phyloP scores from a whole-genome alignment of 2,113 vertebrate species.

The Eira barbara region DNA sequence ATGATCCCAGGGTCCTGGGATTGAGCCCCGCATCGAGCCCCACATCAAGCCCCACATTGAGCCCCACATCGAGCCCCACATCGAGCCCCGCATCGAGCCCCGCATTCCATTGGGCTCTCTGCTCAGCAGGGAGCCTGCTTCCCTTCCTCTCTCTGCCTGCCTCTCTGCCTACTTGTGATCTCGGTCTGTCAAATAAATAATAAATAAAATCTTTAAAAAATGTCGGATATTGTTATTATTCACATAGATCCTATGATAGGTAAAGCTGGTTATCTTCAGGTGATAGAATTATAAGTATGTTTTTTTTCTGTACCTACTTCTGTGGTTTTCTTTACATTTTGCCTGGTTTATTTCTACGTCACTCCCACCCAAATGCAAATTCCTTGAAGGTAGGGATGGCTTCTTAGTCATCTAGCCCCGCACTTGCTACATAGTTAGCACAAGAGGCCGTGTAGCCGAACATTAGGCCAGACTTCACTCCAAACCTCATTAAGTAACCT shows the following conservation, averaged over 20 bases:
- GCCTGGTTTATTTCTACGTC: background rate
- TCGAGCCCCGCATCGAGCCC: no score
- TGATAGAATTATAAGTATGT: background rate
- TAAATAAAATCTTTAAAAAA: background rate
- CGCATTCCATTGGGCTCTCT: no score
- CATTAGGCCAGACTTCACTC: background rate
- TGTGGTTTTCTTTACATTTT: background rate
- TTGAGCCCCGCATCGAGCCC: no score
- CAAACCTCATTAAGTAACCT: slow-evolving; percentile 18
- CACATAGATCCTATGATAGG: background rate
- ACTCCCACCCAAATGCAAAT: background rate
- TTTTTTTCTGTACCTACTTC: slow-evolving; percentile 1
- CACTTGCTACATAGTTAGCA: background rate
- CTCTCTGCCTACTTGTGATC: no score
- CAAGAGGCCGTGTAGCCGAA: background rate
- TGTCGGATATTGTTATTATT: background rate
- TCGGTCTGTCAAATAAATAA: no score
- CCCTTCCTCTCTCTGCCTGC: no score
- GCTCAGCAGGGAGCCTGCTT: no score
- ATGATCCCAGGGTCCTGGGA: no score
- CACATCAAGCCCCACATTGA: no score
- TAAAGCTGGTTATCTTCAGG: background rate
- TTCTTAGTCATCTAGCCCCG: background rate
- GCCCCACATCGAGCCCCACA: no score
- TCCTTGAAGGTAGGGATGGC: background rate